Conservation (phyloP, 1,140 invertebrate genomes). For the Ooceraea biroi region DNA sequence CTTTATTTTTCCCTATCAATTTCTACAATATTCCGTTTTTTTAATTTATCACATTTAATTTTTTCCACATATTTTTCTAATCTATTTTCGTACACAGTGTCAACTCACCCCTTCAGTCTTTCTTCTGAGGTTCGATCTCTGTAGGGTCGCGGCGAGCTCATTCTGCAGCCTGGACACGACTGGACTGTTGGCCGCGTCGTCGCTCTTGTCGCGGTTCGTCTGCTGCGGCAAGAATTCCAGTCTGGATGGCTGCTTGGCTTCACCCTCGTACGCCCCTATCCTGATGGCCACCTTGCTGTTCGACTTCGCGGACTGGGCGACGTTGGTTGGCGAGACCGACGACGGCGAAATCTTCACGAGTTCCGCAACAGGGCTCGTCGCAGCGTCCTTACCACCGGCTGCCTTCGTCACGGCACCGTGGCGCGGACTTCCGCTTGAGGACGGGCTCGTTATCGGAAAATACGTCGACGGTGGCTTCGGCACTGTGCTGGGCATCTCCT, state of each 20-base stretch:
- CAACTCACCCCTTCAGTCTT: conserved; percentile 89
- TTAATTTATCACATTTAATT: background rate
- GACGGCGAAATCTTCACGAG: conserved; percentile 57
- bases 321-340: conserved; percentile 39
- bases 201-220: conserved; percentile 74
- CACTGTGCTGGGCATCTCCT: conserved; percentile 87
- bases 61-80: too few relatives aligned
- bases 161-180: conserved; percentile 90
- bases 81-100: background rate
- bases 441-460: conserved; percentile 82
- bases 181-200: conserved; percentile 75
- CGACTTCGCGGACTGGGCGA: conserved; percentile 51
- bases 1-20: background rate
- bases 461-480: conserved; percentile 90
- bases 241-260: conserved; percentile 89
- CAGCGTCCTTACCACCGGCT: conserved; percentile 62
- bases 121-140: conserved; percentile 90
- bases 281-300: conserved; percentile 82
- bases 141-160: conserved; percentile 90
- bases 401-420: conserved; percentile 61
- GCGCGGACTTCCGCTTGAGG: conserved; percentile 71
- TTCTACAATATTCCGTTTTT: background rate
- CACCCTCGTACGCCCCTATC: conserved; percentile 83
- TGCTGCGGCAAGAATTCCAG: conserved; percentile 89
- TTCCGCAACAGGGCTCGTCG: conserved; percentile 58